Conservation (phyloP, 2,888 invertebrate genomes). For the Belgica antarctica region DNA sequence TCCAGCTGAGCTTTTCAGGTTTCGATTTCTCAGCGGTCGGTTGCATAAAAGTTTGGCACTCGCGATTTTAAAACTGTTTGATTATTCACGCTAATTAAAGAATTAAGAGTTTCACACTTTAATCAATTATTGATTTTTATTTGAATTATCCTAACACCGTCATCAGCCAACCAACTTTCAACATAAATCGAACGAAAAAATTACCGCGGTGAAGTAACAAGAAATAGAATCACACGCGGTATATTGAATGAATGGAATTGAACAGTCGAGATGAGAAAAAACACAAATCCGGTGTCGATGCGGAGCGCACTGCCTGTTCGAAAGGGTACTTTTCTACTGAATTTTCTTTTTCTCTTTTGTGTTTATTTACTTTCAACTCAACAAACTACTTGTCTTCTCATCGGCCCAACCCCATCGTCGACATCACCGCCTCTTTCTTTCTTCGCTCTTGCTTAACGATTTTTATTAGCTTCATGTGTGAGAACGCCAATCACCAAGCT, state of each 20-base stretch:
- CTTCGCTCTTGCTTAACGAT: too few relatives aligned
- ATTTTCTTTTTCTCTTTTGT: slow-evolving; percentile 37
- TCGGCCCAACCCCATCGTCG: slow-evolving; percentile 19
- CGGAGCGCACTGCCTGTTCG: slow-evolving; percentile 23
- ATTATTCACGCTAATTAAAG: slow-evolving; percentile 41
- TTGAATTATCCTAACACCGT: background rate
- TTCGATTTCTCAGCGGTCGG: background rate
- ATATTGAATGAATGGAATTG: slow-evolving; percentile 2
- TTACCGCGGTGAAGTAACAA: background rate
- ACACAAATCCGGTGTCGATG: background rate
- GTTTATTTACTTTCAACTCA: slow-evolving; percentile 43
- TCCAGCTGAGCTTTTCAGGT: background rate
- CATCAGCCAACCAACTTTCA: too few relatives aligned
- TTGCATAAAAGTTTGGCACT: background rate
- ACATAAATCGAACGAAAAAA: background rate
- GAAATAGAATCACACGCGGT: background rate
- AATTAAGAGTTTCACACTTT: background rate
- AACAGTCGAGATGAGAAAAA: background rate
- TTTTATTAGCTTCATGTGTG: slow-evolving; percentile 34
- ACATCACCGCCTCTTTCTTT: slow-evolving; percentile 31
- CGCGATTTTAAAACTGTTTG: background rate
- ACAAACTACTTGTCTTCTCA: slow-evolving; percentile 11
- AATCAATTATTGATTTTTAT: background rate
- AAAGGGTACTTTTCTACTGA: slow-evolving; percentile 43
- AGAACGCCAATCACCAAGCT: slow-evolving; percentile 42